Percentiles rank a stretch among this genome's conserved stretches.
Conservation (phyloP, 1,140 invertebrate species). For the Solen grandis region DNA sequence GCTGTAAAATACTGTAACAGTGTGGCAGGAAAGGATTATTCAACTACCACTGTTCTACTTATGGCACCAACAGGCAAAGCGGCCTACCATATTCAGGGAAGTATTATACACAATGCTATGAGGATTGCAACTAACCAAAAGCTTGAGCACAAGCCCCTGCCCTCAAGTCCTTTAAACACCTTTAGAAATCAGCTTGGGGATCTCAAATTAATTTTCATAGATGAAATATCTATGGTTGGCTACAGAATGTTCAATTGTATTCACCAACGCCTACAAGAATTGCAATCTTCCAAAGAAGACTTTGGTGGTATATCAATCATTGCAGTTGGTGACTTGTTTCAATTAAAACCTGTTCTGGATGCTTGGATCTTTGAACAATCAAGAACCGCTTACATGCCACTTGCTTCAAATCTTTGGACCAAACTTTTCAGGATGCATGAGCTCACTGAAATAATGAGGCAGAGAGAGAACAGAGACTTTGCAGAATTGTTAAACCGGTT, state of each 20-base stretch:
- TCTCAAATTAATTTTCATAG: constrained; percentile 59
- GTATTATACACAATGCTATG: constrained; percentile 51
- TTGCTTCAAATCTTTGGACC: constrained; percentile 58
- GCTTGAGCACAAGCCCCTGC: constrained; percentile 32
- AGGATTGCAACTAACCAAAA: constrained; percentile 52
- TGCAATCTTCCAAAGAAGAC: constrained; percentile 32
- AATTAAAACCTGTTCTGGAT: constrained; percentile 60
- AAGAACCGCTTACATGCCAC: constrained; percentile 16
- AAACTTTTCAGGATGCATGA: constrained; percentile 59
- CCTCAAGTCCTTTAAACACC: constrained; percentile 49
- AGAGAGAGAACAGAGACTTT: constrained; percentile 33
- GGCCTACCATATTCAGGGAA: constrained; percentile 54
- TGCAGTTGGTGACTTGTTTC: constrained; percentile 63
- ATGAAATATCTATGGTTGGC: constrained; percentile 64
- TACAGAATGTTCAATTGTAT: constrained; percentile 59
- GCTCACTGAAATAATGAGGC: constrained; percentile 59
- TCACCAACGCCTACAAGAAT: constrained; percentile 48
- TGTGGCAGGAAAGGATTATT: constrained; percentile 27
- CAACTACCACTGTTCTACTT: constrained; percentile 21
- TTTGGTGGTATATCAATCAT: constrained; percentile 63
- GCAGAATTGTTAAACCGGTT: neutral
- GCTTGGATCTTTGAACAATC: constrained; percentile 45
- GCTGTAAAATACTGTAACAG: constrained; percentile 44
- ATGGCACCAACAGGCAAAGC: constrained; percentile 63
- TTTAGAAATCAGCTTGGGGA: constrained; percentile 40